Evolutionary conservation across 2,888 invertebrate genomes (phyloP), one percentile per base, ranked within the genome.

Genomic region (Lepidonotus clava): DNA sequence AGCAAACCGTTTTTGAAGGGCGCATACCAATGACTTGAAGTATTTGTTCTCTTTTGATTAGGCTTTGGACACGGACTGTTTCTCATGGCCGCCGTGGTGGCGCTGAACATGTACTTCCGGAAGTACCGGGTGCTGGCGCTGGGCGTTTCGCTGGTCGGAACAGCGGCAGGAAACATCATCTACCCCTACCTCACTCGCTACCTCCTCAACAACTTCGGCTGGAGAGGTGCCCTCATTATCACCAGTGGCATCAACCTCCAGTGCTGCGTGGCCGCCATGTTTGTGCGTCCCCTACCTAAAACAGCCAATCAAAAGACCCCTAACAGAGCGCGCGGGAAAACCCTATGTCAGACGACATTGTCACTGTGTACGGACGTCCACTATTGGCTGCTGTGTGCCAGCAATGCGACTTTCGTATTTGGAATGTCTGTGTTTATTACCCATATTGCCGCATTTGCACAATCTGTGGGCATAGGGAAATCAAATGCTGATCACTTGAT

Each of bases 171-270:
- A 11, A 80, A 80, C 46, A 80, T 80, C 46, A 32, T 51, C 80
- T 80, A 80, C 80, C 84, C 84, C 6, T 38, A 84, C 36, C 36
- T 84, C 1, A 84, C 84, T 38, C 32, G 84, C 8, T 61, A 51
- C 21, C 84, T 84, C 0, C 53, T 84, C 36, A 84, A 21, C 53
- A 18, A 53, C 34, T 36, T 56, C 21, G 84, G 84, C 8, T 84
- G 84, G 84, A 53, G 84, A 24, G 84, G 84, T 6, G 84, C 84
- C 0, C 84, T 84, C 36, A 56, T 84, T n/a, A 38, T 56, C n/a
- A 36, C 84, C 0, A 24, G 34, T 1, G 84, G 46, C 84, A 61
- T 84, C 53, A 53, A 84, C 36, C 56, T 84, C 1, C 84, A 84
- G 11, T 38, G 53, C 38, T 61, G 53, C n/a, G 36, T 84, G 5